Percentiles rank a stretch among this genome's conserved stretches.
Conservation (phyloP, 2,113 vertebrate genomes). For the Aix galericulata region DNA sequence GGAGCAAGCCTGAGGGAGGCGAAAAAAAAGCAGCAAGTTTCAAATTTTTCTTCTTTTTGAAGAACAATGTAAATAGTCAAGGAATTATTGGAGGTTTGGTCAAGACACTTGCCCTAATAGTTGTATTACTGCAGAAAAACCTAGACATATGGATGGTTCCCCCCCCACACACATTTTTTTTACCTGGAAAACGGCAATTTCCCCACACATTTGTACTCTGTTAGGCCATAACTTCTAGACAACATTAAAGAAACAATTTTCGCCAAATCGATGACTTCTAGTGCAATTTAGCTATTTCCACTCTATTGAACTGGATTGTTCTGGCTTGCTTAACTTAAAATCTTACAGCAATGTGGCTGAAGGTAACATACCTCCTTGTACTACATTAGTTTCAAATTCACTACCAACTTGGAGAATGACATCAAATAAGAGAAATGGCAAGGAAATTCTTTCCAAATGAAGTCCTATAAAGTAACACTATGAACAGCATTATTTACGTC, state of each 20-base stretch:
- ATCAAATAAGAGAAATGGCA: neutral
- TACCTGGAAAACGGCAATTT: neutral
- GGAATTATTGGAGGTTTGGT: neutral
- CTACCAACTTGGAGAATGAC: neutral
- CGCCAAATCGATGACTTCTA: neutral
- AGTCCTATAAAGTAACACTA: neutral
- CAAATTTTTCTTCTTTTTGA: neutral
- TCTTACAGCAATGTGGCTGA: neutral
- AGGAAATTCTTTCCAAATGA: neutral
- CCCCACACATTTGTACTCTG: neutral
- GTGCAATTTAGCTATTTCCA: neutral
- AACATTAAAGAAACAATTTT: neutral
- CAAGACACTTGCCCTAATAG: neutral
- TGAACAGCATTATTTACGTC: neutral
- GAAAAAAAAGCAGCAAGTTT: neutral
- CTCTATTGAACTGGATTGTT: neutral
- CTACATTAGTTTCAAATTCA: neutral
- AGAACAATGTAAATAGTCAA: neutral
- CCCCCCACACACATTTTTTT: neutral
- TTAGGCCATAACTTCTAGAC: neutral
- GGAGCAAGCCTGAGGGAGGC: neutral
- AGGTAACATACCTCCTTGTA: neutral
- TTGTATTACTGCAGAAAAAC: neutral
- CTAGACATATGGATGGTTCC: fast-evolving
- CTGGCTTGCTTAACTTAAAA: neutral